Conservation (phyloP, 2,888 invertebrate genomes). For the Philaethria dido region DNA sequence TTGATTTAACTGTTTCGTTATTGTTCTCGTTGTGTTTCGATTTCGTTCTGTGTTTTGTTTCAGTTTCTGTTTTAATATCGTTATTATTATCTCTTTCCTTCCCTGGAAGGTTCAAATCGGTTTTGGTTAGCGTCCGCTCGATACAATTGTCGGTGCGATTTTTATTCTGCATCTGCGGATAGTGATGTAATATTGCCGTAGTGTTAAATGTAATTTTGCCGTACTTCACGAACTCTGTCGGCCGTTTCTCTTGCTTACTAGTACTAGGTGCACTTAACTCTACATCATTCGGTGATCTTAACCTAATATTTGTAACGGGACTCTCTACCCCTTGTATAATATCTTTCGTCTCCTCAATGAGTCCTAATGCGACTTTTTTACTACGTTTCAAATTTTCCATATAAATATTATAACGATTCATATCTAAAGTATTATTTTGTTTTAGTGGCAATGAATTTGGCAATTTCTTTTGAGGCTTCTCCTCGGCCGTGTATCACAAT, state of each 20-base stretch:
- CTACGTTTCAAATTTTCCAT: conserved; percentile 74
- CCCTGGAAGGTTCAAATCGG: conserved; percentile 60
- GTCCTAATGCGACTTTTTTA: conserved; percentile 69
- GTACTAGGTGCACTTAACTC: conserved; percentile 67
- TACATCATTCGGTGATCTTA: conserved; percentile 56
- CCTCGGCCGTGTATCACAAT: conserved; percentile 80
- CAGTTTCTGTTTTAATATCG: conserved; percentile 50
- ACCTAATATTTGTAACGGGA: conserved; percentile 50
- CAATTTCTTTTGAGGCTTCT: conserved; percentile 67
- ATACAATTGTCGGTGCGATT: conserved; percentile 46
- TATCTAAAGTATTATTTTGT: conserved; percentile 75
- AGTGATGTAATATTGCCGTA: conserved; percentile 76
- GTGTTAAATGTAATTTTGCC: conserved; percentile 78
- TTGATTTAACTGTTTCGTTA: conserved; percentile 57
- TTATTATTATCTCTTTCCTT: conserved; percentile 66
- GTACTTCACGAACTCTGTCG: conserved; percentile 71
- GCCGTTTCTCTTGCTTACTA: conserved; percentile 59
- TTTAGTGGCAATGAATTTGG: conserved; percentile 77
- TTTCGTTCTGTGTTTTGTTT: conserved; percentile 45
- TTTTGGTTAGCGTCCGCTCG: conserved; percentile 54
- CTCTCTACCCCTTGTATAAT: conserved; percentile 59
- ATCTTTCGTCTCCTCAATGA: conserved; percentile 73
- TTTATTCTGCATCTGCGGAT: conserved; percentile 68
- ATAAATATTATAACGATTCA: conserved; percentile 74
- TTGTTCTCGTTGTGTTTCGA: conserved; percentile 62